Percentiles rank a stretch among this genome's conserved stretches.
Evolutionary conservation across 2,797 vertebrate genomes (phyloP).

Genomic region (Orientallactaga sibirica): DNA sequence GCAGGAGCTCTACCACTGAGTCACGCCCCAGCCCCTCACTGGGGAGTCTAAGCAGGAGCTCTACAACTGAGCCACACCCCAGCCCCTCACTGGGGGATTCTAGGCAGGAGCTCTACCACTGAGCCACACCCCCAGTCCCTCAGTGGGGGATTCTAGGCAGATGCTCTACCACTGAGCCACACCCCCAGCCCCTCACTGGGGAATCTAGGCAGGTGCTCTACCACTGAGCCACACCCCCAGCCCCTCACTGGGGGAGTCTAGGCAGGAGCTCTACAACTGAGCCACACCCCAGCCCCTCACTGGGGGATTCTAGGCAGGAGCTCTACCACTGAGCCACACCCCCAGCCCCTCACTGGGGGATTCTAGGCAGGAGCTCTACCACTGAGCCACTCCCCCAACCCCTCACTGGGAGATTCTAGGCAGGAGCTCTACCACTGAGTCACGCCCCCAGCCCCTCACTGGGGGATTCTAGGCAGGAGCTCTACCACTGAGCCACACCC

Average conservation of each 20-base stretch:
- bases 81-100: neutral
- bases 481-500: neutral
- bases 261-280: neutral
- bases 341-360: neutral
- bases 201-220: neutral
- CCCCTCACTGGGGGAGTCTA: neutral
- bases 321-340: neutral
- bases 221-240: neutral
- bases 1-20: neutral
- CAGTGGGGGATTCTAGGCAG: neutral
- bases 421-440: neutral
- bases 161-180: neutral
- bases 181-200: neutral
- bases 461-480: neutral
- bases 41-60: neutral
- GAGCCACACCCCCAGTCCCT: neutral
- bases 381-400: neutral
- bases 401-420: neutral
- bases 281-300: neutral
- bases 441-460: neutral
- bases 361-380: neutral
- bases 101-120: neutral
- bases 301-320: neutral
- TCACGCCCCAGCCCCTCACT: neutral
- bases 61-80: neutral